Percentiles rank a stretch among this genome's conserved stretches.
Conservation (phyloP, 1,140 invertebrate genomes). For the Drosophila santomea region DNA sequence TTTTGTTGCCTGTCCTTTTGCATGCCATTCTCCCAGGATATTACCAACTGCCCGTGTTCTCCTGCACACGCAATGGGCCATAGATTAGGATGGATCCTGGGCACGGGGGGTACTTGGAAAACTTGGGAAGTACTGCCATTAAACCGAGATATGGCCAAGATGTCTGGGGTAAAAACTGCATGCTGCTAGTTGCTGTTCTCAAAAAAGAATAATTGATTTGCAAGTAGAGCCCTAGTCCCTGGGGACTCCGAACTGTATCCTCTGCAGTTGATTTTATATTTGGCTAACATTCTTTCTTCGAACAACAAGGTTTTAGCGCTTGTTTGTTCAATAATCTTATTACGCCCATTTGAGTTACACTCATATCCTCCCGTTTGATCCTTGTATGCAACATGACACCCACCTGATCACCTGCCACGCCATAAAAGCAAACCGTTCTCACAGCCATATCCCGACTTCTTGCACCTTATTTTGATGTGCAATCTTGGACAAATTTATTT, state of each 20-base stretch:
- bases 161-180: neutral
- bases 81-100: constrained; percentile 16
- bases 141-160: constrained; percentile 33
- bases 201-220: neutral
- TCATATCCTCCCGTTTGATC: neutral
- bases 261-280: neutral
- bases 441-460: constrained; percentile 25
- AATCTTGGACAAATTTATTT: constrained; percentile 66
- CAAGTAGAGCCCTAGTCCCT: neutral
- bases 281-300: no score
- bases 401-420: constrained; percentile 26
- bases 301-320: no score
- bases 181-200: neutral
- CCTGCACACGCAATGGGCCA: constrained; percentile 33
- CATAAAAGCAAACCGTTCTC: constrained; percentile 26
- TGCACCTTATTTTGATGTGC: constrained; percentile 46
- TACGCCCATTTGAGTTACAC: neutral
- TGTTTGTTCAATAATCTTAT: no score
- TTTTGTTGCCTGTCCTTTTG: constrained; percentile 52
- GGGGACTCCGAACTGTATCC: neutral
- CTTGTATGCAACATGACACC: constrained; percentile 8
- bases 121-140: constrained; percentile 13
- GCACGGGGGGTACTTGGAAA: neutral
- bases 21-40: constrained; percentile 54
- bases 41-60: constrained; percentile 41